Evolutionary conservation across 1,140 invertebrate species (phyloP), one percentile per base, ranked within the genome.

Genomic region (Drosophila hydei): DNA sequence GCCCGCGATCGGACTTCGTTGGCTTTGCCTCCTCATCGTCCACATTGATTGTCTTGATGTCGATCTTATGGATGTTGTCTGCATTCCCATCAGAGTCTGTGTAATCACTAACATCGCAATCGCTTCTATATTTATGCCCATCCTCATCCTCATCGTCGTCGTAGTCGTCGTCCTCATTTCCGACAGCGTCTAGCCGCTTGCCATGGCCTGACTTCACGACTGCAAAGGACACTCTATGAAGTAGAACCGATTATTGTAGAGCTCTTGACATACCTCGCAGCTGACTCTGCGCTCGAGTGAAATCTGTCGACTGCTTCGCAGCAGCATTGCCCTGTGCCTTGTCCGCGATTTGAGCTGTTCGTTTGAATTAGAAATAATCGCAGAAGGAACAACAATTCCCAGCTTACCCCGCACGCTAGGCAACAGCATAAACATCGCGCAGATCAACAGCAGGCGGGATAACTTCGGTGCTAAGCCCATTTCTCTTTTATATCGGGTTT

Each of bases 21-120:
- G 7, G 16, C 2, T 67, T 50, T 6, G 4, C 21, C 9, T 68
- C 58, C 38, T 61, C 47, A 0, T 60, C 58, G 4, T 68, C 48
- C 14, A 61, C 4, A 7, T 60, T 52, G 25, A 36, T 60, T 14
- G 50, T 36, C 9, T 51, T 36, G 33, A 52, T 61, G n/a, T 45
- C 18, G 4, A 52, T 18, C 2, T 11, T 16, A 14, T 60, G 47
- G 4, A 9, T 12, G 8, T 38, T 36, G 14, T 47, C 7, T 0
- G n/a, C 12, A 30, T 64, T 3, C 40, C 7, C 19, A 14, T 59
- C n/a, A 27, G 21, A 23, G 21, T 9, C 14, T 14, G n/a, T 2
- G 7, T 43, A 11, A n/a, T 23, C 45, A 3, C 11, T 21, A 8
- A 9, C 45, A 23, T 19, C 42, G 16, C 30, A 33, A 0, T 3